A percentile compares a stretch with the other conserved stretches of the same genome.
These are phyloP conservation scores for Ammospiza maritima DNA, from an alignment of 2,797 vertebrate genomes.

Conservation along the genomic window DNA sequence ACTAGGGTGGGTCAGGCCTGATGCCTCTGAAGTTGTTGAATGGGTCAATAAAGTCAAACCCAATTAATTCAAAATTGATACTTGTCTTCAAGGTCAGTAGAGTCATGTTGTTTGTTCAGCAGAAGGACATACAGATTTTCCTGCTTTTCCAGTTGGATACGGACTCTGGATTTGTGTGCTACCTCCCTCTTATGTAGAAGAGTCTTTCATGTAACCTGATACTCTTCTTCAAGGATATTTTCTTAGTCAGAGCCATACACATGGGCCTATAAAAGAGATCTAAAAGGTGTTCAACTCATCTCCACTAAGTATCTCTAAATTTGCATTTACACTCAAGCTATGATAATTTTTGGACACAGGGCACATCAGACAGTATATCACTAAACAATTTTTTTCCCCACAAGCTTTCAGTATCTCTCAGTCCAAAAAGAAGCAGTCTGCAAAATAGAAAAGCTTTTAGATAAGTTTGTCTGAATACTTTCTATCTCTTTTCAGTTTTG, in stretches of 20 bases:
- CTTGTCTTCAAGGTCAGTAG: neutral
- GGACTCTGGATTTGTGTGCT: neutral
- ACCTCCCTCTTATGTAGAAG: neutral
- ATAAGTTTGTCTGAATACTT: neutral
- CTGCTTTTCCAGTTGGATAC: neutral
- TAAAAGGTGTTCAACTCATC: neutral
- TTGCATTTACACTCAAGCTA: neutral
- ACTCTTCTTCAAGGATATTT: neutral
- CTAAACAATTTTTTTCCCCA: neutral
- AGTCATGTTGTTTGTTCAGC: neutral
- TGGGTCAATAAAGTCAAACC: neutral
- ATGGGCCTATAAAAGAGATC: neutral
- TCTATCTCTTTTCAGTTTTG: neutral
- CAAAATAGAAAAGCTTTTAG: neutral
- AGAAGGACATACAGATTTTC: neutral
- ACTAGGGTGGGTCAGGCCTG: neutral
- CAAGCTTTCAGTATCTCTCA: neutral
- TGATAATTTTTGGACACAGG: neutral
- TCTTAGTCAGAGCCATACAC: neutral
- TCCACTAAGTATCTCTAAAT: neutral
- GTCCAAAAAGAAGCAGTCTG: neutral
- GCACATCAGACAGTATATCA: neutral
- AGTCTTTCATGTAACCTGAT: neutral
- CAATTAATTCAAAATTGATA: neutral
- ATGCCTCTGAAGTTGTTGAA: neutral